Base-by-base conservation (phyloP, 2,797 vertebrate species). In the Dendrocincla fuliginosa region DNA sequence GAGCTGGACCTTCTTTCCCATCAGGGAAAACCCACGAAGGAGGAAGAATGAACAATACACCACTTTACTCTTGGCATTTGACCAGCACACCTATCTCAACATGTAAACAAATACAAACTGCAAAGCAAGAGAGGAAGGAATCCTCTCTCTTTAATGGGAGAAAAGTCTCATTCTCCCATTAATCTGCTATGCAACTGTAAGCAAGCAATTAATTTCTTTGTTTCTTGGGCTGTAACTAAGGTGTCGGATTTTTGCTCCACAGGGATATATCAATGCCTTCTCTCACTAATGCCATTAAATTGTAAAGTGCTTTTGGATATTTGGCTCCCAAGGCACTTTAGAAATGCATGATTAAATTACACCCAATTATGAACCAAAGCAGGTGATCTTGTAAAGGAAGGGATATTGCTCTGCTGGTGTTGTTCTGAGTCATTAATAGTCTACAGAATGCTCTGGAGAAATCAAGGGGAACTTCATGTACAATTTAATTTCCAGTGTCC, bases 311-410 rank as follows among this genome's bases (percentile, higher is more conserved):
- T 92, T 94, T 86, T 11, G 6, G 73, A 83, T 93, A 69, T 92
- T 89, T 91, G 76, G 81, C 69, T 96, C 79, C 82, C 79, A 88
- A 73, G 65, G 42, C 85, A 68, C 76, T 89, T 95, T 67, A 95
- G 84, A 92, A 96, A 95, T 7, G 44, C 82, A 81, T 82, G 60
- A 95, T 94, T 93, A 94, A 92, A 95, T 94, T 95, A 91, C 71
- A 95, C 74, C 50, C 88, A 94, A 81, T 89, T 96, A 95, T 83
- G 87, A 94, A 89, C 59, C 65, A 89, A 96, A 87, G 82, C 67
- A 91, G 70, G 70, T 88, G 90, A 93, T 94, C 63, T 88, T 84
- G 32, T 67, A 84, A 74, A 84, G 56, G 73, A 87, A 76, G 30
- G 84, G n/a, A 63, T 92, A 87, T 82, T 92, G 67, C 61, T 76